These are phyloP conservation scores for Perccottus glenii DNA, from an alignment of 2,113 vertebrate genomes.

Conservation along the genomic window DNA sequence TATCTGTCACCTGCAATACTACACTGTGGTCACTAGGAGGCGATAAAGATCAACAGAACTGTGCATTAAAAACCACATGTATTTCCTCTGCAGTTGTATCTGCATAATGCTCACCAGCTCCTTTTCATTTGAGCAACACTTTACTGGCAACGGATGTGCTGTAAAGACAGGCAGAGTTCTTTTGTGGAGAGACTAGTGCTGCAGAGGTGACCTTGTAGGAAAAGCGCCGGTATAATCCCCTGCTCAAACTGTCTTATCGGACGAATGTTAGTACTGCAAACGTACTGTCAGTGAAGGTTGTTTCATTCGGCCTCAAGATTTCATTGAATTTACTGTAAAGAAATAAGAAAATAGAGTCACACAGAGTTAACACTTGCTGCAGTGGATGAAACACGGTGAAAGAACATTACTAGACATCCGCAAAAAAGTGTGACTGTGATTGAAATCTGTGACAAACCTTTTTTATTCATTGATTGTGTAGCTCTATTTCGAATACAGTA, in stretches of 20 bases:
- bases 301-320: background rate
- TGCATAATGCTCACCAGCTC: conserved; percentile 17
- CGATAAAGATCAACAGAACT: conserved; percentile 49
- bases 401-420: background rate
- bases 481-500: no score
- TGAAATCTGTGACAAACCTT: no score
- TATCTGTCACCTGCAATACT: conserved; percentile 12
- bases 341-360: background rate
- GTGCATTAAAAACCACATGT: background rate
- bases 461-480: no score
- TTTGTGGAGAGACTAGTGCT: background rate
- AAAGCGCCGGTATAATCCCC: conserved; percentile 4
- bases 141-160: background rate
- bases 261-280: conserved; percentile 11
- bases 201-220: conserved; percentile 19
- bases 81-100: conserved; percentile 20
- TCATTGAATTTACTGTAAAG: background rate
- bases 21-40: conserved; percentile 50
- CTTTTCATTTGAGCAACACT: conserved; percentile 14
- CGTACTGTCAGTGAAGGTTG: background rate
- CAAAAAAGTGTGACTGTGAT: background rate
- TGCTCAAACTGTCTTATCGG: background rate
- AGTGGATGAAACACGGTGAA: background rate
- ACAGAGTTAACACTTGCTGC: background rate
- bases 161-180: background rate